Conservation (phyloP, 2,797 vertebrate species). For the Diplodus sargus region DNA sequence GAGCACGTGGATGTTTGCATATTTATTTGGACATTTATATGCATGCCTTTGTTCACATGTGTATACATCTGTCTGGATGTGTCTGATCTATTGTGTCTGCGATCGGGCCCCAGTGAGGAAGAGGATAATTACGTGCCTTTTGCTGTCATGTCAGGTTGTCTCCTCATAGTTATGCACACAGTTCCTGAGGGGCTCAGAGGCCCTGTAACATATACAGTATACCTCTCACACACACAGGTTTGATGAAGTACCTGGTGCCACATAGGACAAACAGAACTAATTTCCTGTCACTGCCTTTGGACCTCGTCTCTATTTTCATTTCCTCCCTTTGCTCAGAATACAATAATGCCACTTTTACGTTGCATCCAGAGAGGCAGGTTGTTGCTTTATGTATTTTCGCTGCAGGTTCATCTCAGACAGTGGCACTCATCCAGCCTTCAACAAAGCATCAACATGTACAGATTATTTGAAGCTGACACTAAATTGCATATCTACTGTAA, state of each 20-base stretch:
- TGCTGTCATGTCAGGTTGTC: slow-evolving; percentile 67
- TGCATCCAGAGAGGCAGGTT: slow-evolving; percentile 63
- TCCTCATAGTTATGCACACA: slow-evolving; percentile 54
- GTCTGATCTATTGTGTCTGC: slow-evolving; percentile 42
- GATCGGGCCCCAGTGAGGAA: slow-evolving; percentile 25
- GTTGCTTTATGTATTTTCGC: slow-evolving; percentile 63
- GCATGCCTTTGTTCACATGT: slow-evolving; percentile 38
- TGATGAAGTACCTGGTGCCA: slow-evolving; percentile 83
- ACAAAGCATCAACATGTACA: slow-evolving; percentile 31
- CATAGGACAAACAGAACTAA: slow-evolving; percentile 84
- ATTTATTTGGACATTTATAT: slow-evolving; percentile 49
- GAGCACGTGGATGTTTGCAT: slow-evolving; percentile 15
- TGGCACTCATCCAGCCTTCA: slow-evolving; percentile 38
- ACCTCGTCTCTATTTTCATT: slow-evolving; percentile 81
- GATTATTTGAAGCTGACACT: slow-evolving; percentile 41
- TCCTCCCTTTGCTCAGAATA: slow-evolving; percentile 76
- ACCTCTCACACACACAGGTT: slow-evolving; percentile 71
- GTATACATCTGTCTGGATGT: slow-evolving; percentile 40
- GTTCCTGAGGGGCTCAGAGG: slow-evolving; percentile 60
- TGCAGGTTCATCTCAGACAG: slow-evolving; percentile 35
- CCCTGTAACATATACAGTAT: slow-evolving; percentile 68
- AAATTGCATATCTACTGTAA: slow-evolving; percentile 30
- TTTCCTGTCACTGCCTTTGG: slow-evolving; percentile 84
- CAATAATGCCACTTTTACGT: slow-evolving; percentile 75
- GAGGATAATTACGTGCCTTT: slow-evolving; percentile 66